These are phyloP conservation scores for Temnothorax unifasciatus DNA, from an alignment of 2,888 invertebrate species.

Conservation along the genomic window DNA sequence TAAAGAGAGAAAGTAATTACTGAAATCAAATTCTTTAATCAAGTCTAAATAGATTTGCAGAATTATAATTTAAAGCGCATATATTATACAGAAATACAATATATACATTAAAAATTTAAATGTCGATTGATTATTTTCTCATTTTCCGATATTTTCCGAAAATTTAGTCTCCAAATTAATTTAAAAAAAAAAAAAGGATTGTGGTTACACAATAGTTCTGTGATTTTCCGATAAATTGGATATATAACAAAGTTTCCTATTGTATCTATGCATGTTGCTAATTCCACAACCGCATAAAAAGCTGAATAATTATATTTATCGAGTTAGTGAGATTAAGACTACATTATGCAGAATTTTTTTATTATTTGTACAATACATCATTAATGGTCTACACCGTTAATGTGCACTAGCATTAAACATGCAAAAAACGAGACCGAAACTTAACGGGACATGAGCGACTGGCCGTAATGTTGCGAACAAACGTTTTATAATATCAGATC, in stretches of 20 bases:
- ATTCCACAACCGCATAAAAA: not conserved
- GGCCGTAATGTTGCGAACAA: not conserved
- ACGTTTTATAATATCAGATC: not conserved
- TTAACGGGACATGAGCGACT: constrained; percentile 34
- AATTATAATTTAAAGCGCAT: not conserved
- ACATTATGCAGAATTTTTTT: not conserved
- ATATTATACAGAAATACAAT: not conserved
- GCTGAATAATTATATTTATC: not conserved
- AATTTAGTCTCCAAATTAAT: not conserved
- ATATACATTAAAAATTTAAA: not conserved
- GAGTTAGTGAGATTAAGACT: not conserved
- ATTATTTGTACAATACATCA: not conserved
- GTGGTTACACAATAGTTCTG: not conserved
- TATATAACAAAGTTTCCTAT: not conserved
- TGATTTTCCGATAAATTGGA: not conserved
- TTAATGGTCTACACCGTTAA: constrained; percentile 27
- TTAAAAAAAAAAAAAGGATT: not conserved
- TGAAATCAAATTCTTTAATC: not conserved
- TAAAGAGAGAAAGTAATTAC: not conserved
- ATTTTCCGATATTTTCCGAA: not conserved
- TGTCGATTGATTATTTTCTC: not conserved
- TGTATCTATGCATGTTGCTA: not conserved
- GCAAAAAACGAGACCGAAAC: constrained; percentile 2
- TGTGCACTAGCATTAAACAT: not conserved
- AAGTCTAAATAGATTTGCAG: not conserved